Percentiles rank a stretch among this genome's conserved stretches.
Evolutionary conservation across 1,140 invertebrate species (phyloP).

Genomic region (Trichomalopsis sarcophagae): DNA sequence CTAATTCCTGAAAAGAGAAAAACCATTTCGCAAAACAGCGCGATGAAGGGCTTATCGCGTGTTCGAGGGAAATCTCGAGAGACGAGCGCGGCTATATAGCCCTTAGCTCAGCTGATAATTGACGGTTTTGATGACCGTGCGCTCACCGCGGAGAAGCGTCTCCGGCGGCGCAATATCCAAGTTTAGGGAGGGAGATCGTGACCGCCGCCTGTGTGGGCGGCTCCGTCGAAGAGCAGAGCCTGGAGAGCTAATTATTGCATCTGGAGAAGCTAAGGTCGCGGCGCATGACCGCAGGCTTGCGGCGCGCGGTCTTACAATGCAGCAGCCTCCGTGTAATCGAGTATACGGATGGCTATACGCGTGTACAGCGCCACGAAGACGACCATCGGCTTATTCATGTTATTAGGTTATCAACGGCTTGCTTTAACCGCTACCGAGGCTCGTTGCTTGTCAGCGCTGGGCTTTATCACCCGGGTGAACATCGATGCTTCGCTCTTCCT

Average conservation of each 20-base stretch:
- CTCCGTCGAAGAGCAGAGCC: not conserved
- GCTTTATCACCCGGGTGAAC: not conserved
- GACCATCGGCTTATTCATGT: conserved; percentile 15
- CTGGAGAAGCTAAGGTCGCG: conserved; percentile 15
- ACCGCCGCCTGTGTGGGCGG: not conserved
- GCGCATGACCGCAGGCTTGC: conserved; percentile 18
- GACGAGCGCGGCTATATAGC: not conserved
- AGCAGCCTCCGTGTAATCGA: not conserved
- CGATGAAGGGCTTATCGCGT: conserved; percentile 2
- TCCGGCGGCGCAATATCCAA: conserved; percentile 1
- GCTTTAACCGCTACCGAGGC: not conserved
- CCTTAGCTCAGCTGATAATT: conserved; percentile 21
- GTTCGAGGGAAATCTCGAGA: not conserved
- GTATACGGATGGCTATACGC: not conserved
- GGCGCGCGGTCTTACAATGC: conserved; percentile 29
- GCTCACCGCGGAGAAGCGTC: not conserved
- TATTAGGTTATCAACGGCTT: conserved; percentile 41
- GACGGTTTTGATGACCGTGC: conserved; percentile 25
- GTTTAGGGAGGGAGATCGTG: conserved; percentile 26
- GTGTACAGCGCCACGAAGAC: not conserved
- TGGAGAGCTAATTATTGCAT: conserved; percentile 43
- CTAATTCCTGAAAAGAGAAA: not conserved
- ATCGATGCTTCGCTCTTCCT: too few species aligned
- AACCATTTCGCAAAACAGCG: not conserved
- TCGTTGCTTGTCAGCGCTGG: not conserved